Evolutionary conservation across 2,113 vertebrate species (phyloP).

Genomic region (Pithys albifrons): DNA sequence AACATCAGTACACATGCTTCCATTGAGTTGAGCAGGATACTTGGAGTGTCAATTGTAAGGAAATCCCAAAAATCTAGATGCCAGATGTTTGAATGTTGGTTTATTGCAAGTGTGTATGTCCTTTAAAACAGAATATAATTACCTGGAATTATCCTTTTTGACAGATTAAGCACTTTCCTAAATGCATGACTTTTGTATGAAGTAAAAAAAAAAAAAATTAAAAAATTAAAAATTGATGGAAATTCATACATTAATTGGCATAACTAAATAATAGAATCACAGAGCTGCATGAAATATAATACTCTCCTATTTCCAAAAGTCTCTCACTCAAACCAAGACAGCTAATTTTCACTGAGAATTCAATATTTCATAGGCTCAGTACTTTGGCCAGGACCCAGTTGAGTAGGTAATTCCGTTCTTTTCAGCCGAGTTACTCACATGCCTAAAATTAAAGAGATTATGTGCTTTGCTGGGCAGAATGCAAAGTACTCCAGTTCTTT

Average conservation of each 20-base stretch:
- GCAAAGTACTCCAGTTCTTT: background rate
- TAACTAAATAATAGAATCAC: conserved; percentile 11
- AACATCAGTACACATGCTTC: background rate
- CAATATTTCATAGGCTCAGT: background rate
- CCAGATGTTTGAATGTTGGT: background rate
- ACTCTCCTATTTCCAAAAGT: background rate
- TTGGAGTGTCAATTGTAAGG: background rate
- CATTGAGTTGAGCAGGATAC: background rate
- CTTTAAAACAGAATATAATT: background rate
- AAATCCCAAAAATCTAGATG: background rate
- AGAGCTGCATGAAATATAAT: background rate
- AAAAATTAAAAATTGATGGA: background rate
- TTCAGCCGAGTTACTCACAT: background rate
- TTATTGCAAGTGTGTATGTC: background rate
- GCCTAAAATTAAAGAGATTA: conserved; percentile 5
- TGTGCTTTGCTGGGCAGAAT: background rate
- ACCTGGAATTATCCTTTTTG: background rate
- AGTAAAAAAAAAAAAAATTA: background rate
- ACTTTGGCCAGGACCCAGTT: background rate
- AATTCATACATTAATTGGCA: background rate
- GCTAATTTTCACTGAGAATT: conserved; percentile 14
- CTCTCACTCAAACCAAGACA: background rate
- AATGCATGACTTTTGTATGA: background rate
- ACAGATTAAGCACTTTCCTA: background rate
- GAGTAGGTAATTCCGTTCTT: background rate